Evolutionary conservation across 2,113 vertebrate species (phyloP).

Genomic region (Acrocephalus kingi): DNA sequence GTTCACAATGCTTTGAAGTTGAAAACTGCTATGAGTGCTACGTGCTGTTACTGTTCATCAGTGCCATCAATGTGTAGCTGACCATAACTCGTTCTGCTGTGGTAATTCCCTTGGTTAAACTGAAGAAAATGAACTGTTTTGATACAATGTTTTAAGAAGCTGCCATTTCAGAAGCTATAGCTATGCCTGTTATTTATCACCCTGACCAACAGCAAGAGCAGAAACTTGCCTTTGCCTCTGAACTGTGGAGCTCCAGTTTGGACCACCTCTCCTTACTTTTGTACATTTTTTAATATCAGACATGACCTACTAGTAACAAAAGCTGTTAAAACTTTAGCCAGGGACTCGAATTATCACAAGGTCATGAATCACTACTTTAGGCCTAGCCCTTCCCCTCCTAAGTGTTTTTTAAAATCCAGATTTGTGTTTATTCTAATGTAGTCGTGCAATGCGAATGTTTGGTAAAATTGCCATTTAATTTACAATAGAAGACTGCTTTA

Average conservation of each 20-base stretch:
- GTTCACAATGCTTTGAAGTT: neutral
- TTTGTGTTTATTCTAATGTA: constrained; percentile 1
- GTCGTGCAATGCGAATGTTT: neutral
- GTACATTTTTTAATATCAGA: neutral
- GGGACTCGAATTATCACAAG: neutral
- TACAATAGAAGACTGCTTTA: neutral
- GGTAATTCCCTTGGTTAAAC: neutral
- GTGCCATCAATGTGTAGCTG: neutral
- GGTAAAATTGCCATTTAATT: neutral
- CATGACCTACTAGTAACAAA: neutral
- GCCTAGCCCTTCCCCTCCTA: neutral
- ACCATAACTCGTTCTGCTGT: neutral
- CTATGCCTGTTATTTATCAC: neutral
- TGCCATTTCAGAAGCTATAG: neutral
- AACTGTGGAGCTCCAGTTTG: neutral
- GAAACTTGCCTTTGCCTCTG: neutral
- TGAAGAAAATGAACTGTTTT: neutral
- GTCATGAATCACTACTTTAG: neutral
- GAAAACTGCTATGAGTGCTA: neutral
- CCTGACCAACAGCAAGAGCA: neutral
- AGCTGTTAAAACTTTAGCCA: neutral
- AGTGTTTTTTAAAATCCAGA: neutral
- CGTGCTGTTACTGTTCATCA: neutral
- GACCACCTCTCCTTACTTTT: neutral
- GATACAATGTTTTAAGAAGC: neutral